Percentiles rank a stretch among this genome's conserved stretches.
These are phyloP conservation scores for Crypturellus undulatus DNA, from an alignment of 2,113 vertebrate genomes.

Conservation along the genomic window DNA sequence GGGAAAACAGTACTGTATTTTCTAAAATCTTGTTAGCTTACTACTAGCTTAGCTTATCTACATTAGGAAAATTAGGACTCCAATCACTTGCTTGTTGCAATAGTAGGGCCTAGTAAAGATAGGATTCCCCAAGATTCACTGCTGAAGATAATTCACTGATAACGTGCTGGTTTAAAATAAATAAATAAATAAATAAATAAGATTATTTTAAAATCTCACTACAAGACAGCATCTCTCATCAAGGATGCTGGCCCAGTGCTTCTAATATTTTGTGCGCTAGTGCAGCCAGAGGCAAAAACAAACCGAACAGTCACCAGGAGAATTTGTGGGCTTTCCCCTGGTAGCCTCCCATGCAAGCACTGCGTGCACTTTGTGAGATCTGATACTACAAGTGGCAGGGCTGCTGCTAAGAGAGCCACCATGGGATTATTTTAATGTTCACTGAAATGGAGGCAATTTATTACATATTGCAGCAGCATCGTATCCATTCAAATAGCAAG, in stretches of 20 bases:
- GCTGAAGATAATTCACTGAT: neutral
- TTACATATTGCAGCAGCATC: conserved; percentile 35
- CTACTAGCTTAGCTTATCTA: neutral
- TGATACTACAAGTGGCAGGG: conserved; percentile 60
- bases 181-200: neutral
- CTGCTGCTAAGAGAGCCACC: conserved; percentile 51
- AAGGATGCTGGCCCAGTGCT: conserved; percentile 52
- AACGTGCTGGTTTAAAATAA: neutral
- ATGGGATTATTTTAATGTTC: conserved; percentile 63
- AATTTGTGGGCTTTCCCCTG: conserved; percentile 59
- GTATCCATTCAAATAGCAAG: conserved; percentile 52
- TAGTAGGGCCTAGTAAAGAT: neutral
- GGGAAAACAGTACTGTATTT: neutral
- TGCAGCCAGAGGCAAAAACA: conserved; percentile 70
- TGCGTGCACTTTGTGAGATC: conserved; percentile 48
- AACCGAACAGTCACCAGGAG: conserved; percentile 44
- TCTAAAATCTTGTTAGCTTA: neutral
- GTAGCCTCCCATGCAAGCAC: conserved; percentile 42
- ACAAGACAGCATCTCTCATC: conserved; percentile 35
- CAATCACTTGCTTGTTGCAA: neutral
- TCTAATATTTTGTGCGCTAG: conserved; percentile 51
- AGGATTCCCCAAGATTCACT: neutral
- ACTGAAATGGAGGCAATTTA: conserved; percentile 71
- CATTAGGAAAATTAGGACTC: neutral
- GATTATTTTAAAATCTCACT: conserved; percentile 36